Evolutionary conservation across 2,888 invertebrate genomes (phyloP), one percentile per base, ranked within the genome.

Genomic region (Aethes cnicana): DNA sequence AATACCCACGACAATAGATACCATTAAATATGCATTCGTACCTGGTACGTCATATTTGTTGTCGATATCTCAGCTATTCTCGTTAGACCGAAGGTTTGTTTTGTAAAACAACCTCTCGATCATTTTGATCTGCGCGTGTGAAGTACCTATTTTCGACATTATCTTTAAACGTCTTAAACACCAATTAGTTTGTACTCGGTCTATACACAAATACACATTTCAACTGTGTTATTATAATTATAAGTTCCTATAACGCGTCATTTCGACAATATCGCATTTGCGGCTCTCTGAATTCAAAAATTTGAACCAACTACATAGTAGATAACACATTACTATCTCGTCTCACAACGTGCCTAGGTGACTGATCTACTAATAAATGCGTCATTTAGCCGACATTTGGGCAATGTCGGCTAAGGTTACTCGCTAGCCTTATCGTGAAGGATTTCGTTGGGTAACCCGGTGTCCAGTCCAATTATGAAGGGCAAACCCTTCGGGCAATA

Each of bases 51-150:
- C 9, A 9, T 12, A 21, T 7, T 17, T 35, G 20, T 36, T 36
- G 36, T 36, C 36, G 48, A n/a, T n/a, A n/a, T n/a, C n/a, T n/a
- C n/a, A n/a, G n/a, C n/a, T 54, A 36, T 55, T 48, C 54, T 48
- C 35, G 18, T 12, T 42, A 52, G 52, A 47, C 49, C 54, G 17
- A 36, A n/a, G 36, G 33, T 48, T 30, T 42, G 42, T 60, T 54
- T 50, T n/a, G 28, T 47, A 55, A 53, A 49, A 59, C 59, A 52
- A 56, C 23, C 48, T 44, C 35, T 60, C 55, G 42, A 57, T 58
- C 57, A 58, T 42, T 54, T 17, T 58, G 44, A 50, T 50, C 43
- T 14, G 35, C 17, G 17, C 30, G 17, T 21, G 36, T 14, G 30
- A n/a, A n/a, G n/a, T n/a, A 25, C 25, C 16, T 43, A 32, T 52